A percentile compares a stretch with the other conserved stretches of the same genome.
These are phyloP conservation scores for Corbicula japonica DNA, from an alignment of 2,888 invertebrate species.

Conservation along the genomic window DNA sequence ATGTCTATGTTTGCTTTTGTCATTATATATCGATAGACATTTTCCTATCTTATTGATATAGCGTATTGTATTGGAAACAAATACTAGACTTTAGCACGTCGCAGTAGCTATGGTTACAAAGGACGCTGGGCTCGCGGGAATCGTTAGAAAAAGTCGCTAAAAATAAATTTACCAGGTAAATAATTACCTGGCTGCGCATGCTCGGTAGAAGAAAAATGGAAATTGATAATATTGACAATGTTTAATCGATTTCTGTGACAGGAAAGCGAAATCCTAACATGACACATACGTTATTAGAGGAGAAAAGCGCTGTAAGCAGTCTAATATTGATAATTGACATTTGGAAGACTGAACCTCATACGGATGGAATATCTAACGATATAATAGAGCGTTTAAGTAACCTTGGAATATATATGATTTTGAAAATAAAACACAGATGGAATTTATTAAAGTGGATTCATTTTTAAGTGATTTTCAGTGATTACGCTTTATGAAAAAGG, in stretches of 20 bases:
- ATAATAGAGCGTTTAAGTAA: not conserved
- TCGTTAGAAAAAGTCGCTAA: slow-evolving; percentile 47
- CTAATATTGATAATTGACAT: not conserved
- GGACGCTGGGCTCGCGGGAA: slow-evolving; percentile 42
- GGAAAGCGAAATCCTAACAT: slow-evolving; percentile 12
- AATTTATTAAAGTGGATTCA: slow-evolving; percentile 19
- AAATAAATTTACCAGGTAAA: slow-evolving; percentile 69
- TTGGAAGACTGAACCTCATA: not conserved
- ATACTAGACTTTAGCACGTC: slow-evolving; percentile 26
- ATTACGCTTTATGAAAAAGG: not conserved
- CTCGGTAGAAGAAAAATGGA: slow-evolving; percentile 60
- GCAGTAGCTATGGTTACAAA: slow-evolving; percentile 40
- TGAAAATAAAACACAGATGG: no score
- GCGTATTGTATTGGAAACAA: slow-evolving; percentile 6
- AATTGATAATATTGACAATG: slow-evolving; percentile 60
- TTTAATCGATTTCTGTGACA: slow-evolving; percentile 48
- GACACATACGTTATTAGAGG: slow-evolving; percentile 18
- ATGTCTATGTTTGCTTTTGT: no score
- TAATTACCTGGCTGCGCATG: slow-evolving; percentile 75
- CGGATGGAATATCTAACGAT: not conserved
- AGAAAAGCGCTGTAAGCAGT: not conserved
- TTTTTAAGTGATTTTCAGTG: not conserved
- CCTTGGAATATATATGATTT: not conserved
- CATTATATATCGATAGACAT: slow-evolving; percentile 3
- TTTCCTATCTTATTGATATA: slow-evolving; percentile 2